phyloP scores from a whole-genome alignment of 1,140 invertebrate genomes.

The Neuroterus valhalla region DNA sequence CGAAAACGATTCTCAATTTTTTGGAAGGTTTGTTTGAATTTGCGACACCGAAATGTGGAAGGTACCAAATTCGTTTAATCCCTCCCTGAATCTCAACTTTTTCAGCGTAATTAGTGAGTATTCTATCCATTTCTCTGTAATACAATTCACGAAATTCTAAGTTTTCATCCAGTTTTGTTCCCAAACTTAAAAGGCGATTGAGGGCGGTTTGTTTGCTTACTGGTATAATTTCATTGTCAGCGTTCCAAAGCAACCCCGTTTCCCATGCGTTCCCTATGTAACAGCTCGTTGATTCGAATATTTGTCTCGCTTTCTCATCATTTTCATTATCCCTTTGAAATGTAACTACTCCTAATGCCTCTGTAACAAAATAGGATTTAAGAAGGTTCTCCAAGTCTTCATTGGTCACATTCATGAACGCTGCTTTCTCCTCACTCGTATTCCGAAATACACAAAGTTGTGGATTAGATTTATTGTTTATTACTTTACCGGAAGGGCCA shows the following conservation, averaged over 20 bases:
- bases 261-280: not conserved
- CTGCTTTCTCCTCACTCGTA: not conserved
- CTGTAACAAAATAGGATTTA: not conserved
- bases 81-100: too few species aligned
- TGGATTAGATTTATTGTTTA: too few species aligned
- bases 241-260: not conserved
- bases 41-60: too few species aligned
- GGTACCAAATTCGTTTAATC: too few species aligned
- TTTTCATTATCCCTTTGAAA: not conserved
- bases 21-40: too few species aligned
- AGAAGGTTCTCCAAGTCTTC: not conserved
- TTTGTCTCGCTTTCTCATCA: not conserved
- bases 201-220: not conserved
- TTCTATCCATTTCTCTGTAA: conserved; percentile 5
- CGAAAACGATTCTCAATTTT: too few species aligned
- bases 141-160: not conserved
- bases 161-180: not conserved
- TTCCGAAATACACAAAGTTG: too few species aligned
- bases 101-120: too few species aligned
- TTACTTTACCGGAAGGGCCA: not conserved
- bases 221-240: not conserved
- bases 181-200: not conserved
- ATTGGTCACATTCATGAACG: too few species aligned
- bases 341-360: not conserved
- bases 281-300: not conserved